Evolutionary conservation across 2,113 vertebrate species (phyloP).

Genomic region (Corydoras maculifer): DNA sequence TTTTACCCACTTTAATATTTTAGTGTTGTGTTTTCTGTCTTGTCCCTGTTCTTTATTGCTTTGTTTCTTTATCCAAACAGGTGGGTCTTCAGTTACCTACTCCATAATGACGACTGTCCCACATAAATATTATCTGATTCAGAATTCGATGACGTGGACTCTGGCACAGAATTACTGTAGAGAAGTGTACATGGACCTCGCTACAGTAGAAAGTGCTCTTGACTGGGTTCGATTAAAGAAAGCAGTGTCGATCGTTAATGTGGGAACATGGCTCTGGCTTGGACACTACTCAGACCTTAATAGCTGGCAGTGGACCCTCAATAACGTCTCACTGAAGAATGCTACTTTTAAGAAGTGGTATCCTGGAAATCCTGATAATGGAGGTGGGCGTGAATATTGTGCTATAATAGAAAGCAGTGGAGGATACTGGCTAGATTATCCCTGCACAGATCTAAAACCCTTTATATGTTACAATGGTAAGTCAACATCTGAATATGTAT

Average conservation of each 20-base stretch:
- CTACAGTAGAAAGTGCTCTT: neutral
- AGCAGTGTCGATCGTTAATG: neutral
- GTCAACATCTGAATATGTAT: neutral
- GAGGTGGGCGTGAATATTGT: neutral
- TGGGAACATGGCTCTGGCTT: accelerated
- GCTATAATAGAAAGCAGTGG: neutral
- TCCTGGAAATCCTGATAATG: neutral
- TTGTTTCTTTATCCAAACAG: neutral
- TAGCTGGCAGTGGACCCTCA: conserved; percentile 31
- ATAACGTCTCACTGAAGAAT: neutral
- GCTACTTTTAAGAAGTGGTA: neutral
- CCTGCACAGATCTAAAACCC: neutral
- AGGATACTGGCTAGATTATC: neutral
- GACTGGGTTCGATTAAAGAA: neutral
- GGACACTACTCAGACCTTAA: conserved; percentile 8
- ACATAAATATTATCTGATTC: conserved; percentile 2
- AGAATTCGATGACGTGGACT: neutral
- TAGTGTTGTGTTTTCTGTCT: no score
- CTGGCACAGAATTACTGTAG: conserved; percentile 31
- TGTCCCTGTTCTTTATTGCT: neutral
- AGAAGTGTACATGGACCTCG: conserved; percentile 11
- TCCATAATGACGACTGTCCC: neutral
- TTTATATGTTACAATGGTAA: conserved; percentile 39
- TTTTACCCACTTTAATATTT: no score
- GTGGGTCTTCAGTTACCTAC: neutral